Evolutionary conservation across 2,888 invertebrate genomes (phyloP).

Genomic region (Iphiclides podalirius): DNA sequence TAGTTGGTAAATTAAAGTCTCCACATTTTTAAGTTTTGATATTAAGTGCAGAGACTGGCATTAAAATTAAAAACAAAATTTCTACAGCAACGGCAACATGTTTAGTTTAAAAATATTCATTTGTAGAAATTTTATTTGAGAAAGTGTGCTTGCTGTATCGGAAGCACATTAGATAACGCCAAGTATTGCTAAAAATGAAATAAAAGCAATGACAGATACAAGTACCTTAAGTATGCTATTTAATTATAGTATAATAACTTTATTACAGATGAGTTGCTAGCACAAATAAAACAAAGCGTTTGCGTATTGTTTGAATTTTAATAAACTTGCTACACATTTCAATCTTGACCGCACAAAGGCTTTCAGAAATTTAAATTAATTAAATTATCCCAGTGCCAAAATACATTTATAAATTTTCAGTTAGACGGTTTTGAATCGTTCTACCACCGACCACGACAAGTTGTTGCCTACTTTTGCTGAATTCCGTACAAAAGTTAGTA

Average conservation of each 20-base stretch:
- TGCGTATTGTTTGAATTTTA: slow-evolving; percentile 30
- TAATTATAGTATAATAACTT: no score
- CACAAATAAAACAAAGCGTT: slow-evolving; percentile 9
- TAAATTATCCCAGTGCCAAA: slow-evolving; percentile 58
- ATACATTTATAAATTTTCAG: slow-evolving; percentile 68
- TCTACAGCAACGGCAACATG: no score
- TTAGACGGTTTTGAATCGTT: slow-evolving; percentile 70
- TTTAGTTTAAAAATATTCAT: no score
- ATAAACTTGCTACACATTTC: slow-evolving; percentile 36
- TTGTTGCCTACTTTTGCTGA: slow-evolving; percentile 70
- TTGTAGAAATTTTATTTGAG: no score
- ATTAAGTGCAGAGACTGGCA: no score
- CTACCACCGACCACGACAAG: slow-evolving; percentile 70
- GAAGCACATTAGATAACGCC: no score
- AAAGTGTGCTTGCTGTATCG: no score
- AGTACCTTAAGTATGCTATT: no score
- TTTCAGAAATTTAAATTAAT: slow-evolving; percentile 52
- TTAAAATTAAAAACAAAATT: no score
- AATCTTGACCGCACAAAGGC: slow-evolving; percentile 42
- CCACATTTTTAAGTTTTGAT: not conserved
- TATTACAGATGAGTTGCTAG: no score
- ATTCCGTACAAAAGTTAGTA: slow-evolving; percentile 76
- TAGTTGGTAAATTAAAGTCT: slow-evolving; percentile 15
- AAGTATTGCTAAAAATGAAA: no score
- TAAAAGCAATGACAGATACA: no score